Evolutionary conservation across 2,113 vertebrate species (phyloP).

Genomic region (Sceloporus undulatus): DNA sequence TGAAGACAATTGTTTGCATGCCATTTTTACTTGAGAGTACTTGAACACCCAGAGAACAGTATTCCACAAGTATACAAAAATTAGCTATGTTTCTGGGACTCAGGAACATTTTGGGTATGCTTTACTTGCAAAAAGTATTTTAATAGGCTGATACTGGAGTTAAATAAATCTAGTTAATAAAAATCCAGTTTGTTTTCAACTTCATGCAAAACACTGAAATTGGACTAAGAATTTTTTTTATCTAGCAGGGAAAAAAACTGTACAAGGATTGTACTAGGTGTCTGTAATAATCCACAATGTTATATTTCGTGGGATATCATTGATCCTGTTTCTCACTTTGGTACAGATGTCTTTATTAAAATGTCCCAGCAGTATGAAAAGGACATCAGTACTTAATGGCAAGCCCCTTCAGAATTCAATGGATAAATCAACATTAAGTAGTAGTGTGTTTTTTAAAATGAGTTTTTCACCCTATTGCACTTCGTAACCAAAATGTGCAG

Average conservation of each 20-base stretch:
- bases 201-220: not conserved
- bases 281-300: not conserved
- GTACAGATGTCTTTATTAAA: no score
- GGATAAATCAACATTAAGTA: not conserved
- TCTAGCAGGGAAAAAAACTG: not conserved
- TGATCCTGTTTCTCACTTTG: no score
- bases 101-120: not conserved
- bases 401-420: not conserved
- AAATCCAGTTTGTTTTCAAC: not conserved
- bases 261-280: not conserved
- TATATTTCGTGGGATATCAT: not conserved
- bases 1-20: not conserved
- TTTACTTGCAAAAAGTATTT: not conserved
- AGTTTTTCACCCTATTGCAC: not conserved
- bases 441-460: not conserved
- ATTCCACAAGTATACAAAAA: not conserved
- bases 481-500: not conserved
- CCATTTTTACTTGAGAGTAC: no score
- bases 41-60: no score
- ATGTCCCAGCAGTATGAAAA: not conserved
- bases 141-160: not conserved
- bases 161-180: not conserved
- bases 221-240: not conserved
- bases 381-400: not conserved
- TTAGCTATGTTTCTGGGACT: not conserved